These are phyloP conservation scores for Phorcus lineatus DNA, from an alignment of 2,888 invertebrate genomes.

Conservation along the genomic window DNA sequence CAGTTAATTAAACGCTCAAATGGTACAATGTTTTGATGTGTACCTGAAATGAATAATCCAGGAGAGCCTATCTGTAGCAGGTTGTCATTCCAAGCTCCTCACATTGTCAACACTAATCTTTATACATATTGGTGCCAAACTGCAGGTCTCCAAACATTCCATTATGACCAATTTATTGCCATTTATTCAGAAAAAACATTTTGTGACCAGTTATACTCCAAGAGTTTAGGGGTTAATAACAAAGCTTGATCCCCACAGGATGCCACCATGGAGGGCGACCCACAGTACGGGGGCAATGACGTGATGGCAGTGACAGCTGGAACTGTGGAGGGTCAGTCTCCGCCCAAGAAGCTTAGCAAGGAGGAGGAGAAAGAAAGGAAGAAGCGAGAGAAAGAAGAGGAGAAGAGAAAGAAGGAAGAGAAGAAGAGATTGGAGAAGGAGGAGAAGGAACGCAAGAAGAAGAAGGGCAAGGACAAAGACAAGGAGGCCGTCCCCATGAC, in stretches of 20 bases:
- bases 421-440: constrained; percentile 53
- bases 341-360: constrained; percentile 59
- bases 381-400: constrained; percentile 58
- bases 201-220: too few relatives aligned
- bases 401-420: constrained; percentile 56
- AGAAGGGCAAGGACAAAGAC: constrained; percentile 73
- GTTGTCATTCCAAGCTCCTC: too few relatives aligned
- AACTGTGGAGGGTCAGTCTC: constrained; percentile 9
- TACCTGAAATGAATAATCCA: too few relatives aligned
- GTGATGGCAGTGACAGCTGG: constrained; percentile 31
- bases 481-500: constrained; percentile 28
- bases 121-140: too few relatives aligned
- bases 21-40: too few relatives aligned
- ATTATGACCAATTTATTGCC: too few relatives aligned
- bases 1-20: too few relatives aligned
- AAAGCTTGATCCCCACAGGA: not conserved
- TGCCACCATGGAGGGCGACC: not conserved
- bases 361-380: constrained; percentile 67
- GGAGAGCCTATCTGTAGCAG: too few relatives aligned
- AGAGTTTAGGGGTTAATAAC: not conserved
- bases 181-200: too few relatives aligned
- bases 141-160: too few relatives aligned
- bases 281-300: not conserved
- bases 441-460: constrained; percentile 51
- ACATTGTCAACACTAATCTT: too few relatives aligned